Percentiles rank a stretch among this genome's conserved stretches.
phyloP scores from a whole-genome alignment of 2,797 vertebrate species.

The Siniperca undulata region DNA sequence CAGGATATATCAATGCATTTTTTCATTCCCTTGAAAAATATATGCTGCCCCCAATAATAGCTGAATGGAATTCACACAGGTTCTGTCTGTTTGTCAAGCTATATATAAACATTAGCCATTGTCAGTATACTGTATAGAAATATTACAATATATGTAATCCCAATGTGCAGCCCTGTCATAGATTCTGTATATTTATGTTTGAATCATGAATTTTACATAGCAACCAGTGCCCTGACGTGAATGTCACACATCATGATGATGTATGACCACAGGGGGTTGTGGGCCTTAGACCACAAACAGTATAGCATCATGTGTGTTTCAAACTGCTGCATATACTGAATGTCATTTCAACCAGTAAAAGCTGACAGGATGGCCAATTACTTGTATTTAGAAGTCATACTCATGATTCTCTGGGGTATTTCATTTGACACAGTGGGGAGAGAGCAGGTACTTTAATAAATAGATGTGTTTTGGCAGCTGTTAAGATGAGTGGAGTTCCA shows the following conservation, averaged over 20 bases:
- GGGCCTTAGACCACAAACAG: neutral
- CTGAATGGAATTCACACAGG: conserved; percentile 30
- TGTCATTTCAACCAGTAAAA: conserved; percentile 13
- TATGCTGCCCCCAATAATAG: conserved; percentile 6
- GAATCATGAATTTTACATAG: conserved; percentile 67
- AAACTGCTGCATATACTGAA: neutral
- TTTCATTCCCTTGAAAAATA: conserved; percentile 39
- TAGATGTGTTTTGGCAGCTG: conserved; percentile 57
- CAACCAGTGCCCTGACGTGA: conserved; percentile 19
- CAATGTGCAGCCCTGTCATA: conserved; percentile 13
- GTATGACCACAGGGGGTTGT: conserved; percentile 34
- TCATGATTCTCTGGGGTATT: conserved; percentile 30
- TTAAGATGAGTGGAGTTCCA: conserved; percentile 38
- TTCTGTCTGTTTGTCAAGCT: conserved; percentile 43
- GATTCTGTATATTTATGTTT: conserved; percentile 34
- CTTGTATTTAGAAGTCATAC: conserved; percentile 43
- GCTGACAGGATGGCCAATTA: conserved; percentile 41
- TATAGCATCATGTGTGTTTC: conserved; percentile 5
- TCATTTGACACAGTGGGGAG: conserved; percentile 27
- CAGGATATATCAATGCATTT: conserved; percentile 14
- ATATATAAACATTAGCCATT: conserved; percentile 1
- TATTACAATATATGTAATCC: conserved; percentile 35
- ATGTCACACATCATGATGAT: conserved; percentile 57
- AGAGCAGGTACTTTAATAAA: conserved; percentile 30
- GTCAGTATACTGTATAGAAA: conserved; percentile 32